These are phyloP conservation scores for Sebastes aleutianus DNA, from an alignment of 2,797 vertebrate species.

Conservation along the genomic window DNA sequence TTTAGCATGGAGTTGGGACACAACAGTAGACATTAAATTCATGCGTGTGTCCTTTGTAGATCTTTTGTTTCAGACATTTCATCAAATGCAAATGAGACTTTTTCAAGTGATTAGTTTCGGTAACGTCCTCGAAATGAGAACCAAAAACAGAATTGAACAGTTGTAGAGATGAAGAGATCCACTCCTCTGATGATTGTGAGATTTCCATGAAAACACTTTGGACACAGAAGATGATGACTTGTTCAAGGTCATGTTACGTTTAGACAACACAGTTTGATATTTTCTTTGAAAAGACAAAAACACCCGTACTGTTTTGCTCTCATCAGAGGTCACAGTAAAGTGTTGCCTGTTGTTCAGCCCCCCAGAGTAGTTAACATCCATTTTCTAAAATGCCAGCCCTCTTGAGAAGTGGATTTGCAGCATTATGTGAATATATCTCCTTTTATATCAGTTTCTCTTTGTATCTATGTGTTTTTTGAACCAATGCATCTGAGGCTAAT, in stretches of 20 bases:
- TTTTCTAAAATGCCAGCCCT: constrained; percentile 4
- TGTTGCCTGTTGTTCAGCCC: neutral
- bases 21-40: neutral
- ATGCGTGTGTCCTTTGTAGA: neutral
- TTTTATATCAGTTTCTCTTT: neutral
- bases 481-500: neutral
- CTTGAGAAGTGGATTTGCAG: neutral
- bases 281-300: neutral
- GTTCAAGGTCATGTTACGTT: neutral
- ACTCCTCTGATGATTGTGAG: neutral
- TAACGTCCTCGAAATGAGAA: neutral
- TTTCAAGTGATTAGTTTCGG: neutral
- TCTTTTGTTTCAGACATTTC: neutral
- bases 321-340: neutral
- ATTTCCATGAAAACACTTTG: constrained; percentile 1
- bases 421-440: neutral
- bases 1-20: neutral
- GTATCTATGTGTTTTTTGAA: neutral
- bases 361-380: neutral
- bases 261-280: neutral
- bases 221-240: neutral
- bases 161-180: neutral
- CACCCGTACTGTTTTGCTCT: neutral
- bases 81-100: constrained; percentile 8
- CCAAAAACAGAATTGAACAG: neutral